Percentiles rank a stretch among this genome's conserved stretches.
These are phyloP conservation scores for Apogon talboti DNA, from an alignment of 2,797 vertebrate species.

Conservation along the genomic window DNA sequence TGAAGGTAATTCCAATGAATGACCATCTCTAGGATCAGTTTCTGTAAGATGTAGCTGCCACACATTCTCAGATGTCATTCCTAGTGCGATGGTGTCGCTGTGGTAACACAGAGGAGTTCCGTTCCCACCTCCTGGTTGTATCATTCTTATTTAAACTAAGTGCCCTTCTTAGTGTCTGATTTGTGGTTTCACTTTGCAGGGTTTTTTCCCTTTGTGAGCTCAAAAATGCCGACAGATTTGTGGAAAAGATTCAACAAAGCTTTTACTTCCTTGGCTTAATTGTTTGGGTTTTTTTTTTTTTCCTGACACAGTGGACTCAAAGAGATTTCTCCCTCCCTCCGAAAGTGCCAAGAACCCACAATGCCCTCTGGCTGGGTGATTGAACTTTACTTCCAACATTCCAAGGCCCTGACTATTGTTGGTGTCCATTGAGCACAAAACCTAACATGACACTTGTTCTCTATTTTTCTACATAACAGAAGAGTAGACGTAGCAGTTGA, in stretches of 20 bases:
- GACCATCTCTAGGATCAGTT: too few relatives aligned
- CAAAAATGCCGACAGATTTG: conserved; percentile 9
- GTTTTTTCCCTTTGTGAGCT: not conserved
- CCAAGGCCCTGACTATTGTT: conserved; percentile 25
- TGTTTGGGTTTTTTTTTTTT: too few relatives aligned
- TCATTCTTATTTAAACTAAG: not conserved
- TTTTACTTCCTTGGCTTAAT: conserved; percentile 27
- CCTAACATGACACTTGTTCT: conserved; percentile 7
- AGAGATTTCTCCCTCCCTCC: not conserved
- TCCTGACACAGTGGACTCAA: not conserved
- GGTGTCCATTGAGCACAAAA: conserved; percentile 31
- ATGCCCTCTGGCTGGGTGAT: not conserved
- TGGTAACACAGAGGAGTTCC: too few relatives aligned
- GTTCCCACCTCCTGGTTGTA: conserved; percentile 9
- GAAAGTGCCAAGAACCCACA: conserved; percentile 17
- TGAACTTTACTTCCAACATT: conserved; percentile 44
- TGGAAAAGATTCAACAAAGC: conserved; percentile 26
- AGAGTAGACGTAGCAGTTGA: conserved; percentile 25
- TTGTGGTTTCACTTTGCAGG: too few relatives aligned
- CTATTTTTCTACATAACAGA: conserved; percentile 62
- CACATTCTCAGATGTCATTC: too few relatives aligned
- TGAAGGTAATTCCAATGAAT: too few relatives aligned
- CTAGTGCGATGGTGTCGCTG: too few relatives aligned
- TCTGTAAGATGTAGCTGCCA: too few relatives aligned
- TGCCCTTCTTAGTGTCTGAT: not conserved